Conservation (phyloP, 2,797 vertebrate genomes). For the Ciconia nigra region DNA sequence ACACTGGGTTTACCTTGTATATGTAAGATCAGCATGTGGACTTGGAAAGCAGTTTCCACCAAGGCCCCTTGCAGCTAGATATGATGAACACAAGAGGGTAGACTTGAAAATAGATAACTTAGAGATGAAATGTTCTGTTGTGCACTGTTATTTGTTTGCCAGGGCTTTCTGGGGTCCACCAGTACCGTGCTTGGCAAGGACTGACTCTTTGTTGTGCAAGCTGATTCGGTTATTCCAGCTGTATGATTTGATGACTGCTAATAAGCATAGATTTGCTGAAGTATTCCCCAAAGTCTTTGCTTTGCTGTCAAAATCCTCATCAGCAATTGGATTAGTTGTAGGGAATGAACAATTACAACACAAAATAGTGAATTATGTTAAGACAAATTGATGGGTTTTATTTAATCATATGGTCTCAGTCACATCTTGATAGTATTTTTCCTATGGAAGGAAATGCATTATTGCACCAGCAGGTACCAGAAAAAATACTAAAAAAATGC, state of each 20-base stretch:
- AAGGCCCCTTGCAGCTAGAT: background rate
- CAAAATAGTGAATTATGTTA: background rate
- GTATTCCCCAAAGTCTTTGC: slow-evolving; percentile 12
- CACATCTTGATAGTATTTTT: background rate
- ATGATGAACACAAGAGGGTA: accelerated
- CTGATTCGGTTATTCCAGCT: background rate
- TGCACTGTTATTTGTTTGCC: background rate
- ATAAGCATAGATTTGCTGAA: slow-evolving; percentile 1
- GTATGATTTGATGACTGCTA: background rate
- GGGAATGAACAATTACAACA: background rate
- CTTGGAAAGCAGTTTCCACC: background rate
- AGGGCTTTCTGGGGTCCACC: background rate
- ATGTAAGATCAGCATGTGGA: accelerated
- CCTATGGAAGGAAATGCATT: background rate
- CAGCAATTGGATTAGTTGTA: slow-evolving; percentile 19
- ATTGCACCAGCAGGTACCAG: background rate
- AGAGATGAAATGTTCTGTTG: background rate
- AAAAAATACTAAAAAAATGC: background rate
- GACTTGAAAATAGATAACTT: background rate
- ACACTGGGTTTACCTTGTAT: background rate
- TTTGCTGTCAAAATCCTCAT: slow-evolving; percentile 19
- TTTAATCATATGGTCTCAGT: background rate
- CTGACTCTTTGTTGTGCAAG: background rate
- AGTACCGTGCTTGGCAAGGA: background rate
- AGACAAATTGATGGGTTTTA: background rate